Base-by-base conservation (phyloP, 2,888 invertebrate genomes). In the Synergus laeviventris region DNA sequence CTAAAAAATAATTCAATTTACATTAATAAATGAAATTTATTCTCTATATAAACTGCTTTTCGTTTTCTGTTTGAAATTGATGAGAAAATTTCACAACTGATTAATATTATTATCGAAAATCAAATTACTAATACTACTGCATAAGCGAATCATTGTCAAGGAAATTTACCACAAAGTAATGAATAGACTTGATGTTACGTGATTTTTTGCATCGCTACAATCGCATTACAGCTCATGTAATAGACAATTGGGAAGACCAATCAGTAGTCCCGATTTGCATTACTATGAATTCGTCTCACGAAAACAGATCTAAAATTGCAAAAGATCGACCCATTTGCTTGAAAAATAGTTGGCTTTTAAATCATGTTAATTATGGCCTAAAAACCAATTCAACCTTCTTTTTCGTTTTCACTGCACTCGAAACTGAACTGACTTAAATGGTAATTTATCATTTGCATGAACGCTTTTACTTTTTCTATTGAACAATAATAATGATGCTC, bases 181-280 rank as follows among this genome's bases (percentile, higher is more conserved):
- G 2, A 9, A 24, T 31, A 49, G 36, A n/a, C 11, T 70, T 31
- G 1, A 16, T 16, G 14, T 21, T 45, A 24, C 45, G 14, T 66
- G 45, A n/a, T 70, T 70, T 31, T 16, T 49, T 66, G 31, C 66
- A 49, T 49, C 49, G 49, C 16, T 9, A 31, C 45, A 70, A 70
- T 70, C 1, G 70, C 70, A 66, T 66, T 49, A 70, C 36, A 49
- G 70, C 59, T 59, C 59, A 70, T 36, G 70, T 70, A 70, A 70
- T 12, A 24, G 1, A 66, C 31, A 49, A 70, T 70, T 70, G 24
- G 49, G 31, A 9, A 49, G 49, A 70, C 24, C 70, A 70, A 70
- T 70, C n/a, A 49, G 31, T 45, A 36, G 36, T 16, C 31, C 36
- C 70, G 8, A 70, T 70, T 70, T 70, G 70, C 70, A 70, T 70